Evolutionary conservation across 1,140 invertebrate species (phyloP).

Genomic region (Pseudomyrmex flavicornis): DNA sequence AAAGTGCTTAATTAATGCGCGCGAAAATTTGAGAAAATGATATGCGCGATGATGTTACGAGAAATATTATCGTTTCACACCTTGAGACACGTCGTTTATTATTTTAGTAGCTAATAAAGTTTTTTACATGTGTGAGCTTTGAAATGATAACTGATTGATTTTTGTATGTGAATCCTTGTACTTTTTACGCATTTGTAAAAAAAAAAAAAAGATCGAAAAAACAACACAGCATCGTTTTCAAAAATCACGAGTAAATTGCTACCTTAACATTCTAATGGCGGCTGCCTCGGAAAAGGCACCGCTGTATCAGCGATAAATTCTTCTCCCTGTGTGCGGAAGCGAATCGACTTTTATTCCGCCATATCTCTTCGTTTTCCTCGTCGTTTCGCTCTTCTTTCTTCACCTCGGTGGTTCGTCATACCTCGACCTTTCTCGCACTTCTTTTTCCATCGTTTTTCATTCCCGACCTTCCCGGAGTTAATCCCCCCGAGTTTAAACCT

Average conservation of each 20-base stretch:
- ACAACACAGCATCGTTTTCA: background rate
- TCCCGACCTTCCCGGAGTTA: slow-evolving; percentile 8
- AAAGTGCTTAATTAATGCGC: slow-evolving; percentile 56
- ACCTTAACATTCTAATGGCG: background rate
- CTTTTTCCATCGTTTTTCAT: slow-evolving; percentile 2
- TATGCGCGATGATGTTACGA: slow-evolving; percentile 10
- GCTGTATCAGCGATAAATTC: slow-evolving; percentile 33
- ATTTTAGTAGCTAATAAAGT: background rate
- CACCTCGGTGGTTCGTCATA: slow-evolving; percentile 9
- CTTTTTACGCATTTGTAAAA: background rate
- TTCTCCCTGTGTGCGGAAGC: slow-evolving; percentile 12
- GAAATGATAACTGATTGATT: background rate
- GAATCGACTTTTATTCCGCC: slow-evolving; percentile 20
- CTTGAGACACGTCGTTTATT: background rate
- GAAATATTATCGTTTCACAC: background rate
- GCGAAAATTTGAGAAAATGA: slow-evolving; percentile 51
- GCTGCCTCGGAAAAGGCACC: background rate
- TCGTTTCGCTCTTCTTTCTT: slow-evolving; percentile 1
- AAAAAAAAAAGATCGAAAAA: background rate
- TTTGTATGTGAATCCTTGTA: background rate
- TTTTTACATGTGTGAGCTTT: background rate
- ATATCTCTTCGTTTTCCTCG: slow-evolving; percentile 28
- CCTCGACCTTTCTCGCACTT: background rate
- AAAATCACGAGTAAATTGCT: slow-evolving; percentile 22
- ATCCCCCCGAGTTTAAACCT: slow-evolving; percentile 33